phyloP scores from a whole-genome alignment of 2,888 invertebrate genomes.

The Danaus chrysippus region DNA sequence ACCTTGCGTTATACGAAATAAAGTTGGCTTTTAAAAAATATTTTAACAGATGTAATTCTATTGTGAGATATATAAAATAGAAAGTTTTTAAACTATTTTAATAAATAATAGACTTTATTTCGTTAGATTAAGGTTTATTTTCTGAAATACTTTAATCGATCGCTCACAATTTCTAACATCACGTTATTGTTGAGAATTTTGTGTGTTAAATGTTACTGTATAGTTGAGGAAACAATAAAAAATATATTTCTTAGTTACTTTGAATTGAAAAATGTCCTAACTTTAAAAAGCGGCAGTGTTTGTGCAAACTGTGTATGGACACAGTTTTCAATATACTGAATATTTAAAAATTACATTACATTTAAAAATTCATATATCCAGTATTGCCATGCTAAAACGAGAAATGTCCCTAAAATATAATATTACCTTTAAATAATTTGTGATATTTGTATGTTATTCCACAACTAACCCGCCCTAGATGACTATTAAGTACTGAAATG shows the following conservation, averaged over 20 bases:
- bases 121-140: constrained; percentile 1
- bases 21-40: background rate
- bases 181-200: constrained; percentile 10
- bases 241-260: constrained; percentile 2
- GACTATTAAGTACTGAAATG: constrained; percentile 35
- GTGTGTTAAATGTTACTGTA: constrained; percentile 5
- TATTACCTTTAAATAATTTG: constrained; percentile 31
- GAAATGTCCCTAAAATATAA: constrained; percentile 12
- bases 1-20: background rate
- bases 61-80: background rate
- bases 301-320: too few relatives aligned
- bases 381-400: constrained; percentile 3
- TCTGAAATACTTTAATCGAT: background rate
- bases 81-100: background rate
- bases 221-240: constrained; percentile 7
- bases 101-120: background rate
- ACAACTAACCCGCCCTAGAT: constrained; percentile 35
- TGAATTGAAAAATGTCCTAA: background rate
- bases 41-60: background rate
- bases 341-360: too few relatives aligned
- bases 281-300: background rate
- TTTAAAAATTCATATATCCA: background rate
- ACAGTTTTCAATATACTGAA: background rate
- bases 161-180: constrained; percentile 4
- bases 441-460: constrained; percentile 47